These are phyloP conservation scores for Dendrolimus pini DNA, from an alignment of 2,888 invertebrate genomes.

Conservation along the genomic window DNA sequence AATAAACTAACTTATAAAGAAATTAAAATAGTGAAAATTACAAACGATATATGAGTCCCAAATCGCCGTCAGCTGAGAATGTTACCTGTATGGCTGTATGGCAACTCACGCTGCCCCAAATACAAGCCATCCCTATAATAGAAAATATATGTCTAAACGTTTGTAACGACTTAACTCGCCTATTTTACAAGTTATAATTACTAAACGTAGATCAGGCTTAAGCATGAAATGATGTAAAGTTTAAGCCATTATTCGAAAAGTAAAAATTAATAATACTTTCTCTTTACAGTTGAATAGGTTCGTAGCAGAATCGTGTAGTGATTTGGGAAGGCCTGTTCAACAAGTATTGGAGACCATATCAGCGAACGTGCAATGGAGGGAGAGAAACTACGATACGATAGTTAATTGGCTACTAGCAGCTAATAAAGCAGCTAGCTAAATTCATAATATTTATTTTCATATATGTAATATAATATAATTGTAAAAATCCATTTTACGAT, in stretches of 20 bases:
- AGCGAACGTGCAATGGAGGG: slow-evolving; percentile 91
- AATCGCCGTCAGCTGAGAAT: too few relatives aligned
- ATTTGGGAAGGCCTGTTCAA: slow-evolving; percentile 84
- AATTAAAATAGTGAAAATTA: too few relatives aligned
- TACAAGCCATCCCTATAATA: too few relatives aligned
- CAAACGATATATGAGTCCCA: too few relatives aligned
- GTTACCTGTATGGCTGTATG: too few relatives aligned
- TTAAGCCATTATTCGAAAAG: not conserved
- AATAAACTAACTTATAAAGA: too few relatives aligned
- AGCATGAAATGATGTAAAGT: too few relatives aligned
- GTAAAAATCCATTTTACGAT: slow-evolving; percentile 6
- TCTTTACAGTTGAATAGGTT: slow-evolving; percentile 80
- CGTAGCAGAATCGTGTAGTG: slow-evolving; percentile 77
- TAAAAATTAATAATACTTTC: slow-evolving; percentile 1
- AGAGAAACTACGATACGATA: slow-evolving; percentile 83
- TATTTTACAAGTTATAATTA: too few relatives aligned
- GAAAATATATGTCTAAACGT: too few relatives aligned
- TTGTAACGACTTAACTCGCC: too few relatives aligned
- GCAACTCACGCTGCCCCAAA: too few relatives aligned
- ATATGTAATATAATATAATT: slow-evolving; percentile 5
- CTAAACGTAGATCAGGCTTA: too few relatives aligned
- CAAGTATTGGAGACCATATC: slow-evolving; percentile 89
- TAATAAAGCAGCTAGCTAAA: slow-evolving; percentile 26
- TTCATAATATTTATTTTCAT: slow-evolving; percentile 1
- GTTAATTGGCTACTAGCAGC: slow-evolving; percentile 81